phyloP scores from a whole-genome alignment of 2,113 vertebrate genomes.

The Dascyllus trimaculatus region DNA sequence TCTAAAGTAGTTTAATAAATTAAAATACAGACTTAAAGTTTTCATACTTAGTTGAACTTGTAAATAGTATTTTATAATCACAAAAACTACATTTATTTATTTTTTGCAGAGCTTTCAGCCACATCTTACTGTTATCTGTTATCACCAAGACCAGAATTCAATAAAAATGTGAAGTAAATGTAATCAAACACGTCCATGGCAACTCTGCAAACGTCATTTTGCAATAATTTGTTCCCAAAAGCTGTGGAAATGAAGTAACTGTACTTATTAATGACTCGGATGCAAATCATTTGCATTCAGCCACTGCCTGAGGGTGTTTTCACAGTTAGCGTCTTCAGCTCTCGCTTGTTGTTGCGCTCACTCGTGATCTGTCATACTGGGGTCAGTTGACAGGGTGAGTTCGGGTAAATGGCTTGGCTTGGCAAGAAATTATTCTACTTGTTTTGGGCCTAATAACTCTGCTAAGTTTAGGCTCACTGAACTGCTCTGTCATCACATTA shows the following conservation, averaged over 20 bases:
- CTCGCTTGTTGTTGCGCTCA: constrained; percentile 8
- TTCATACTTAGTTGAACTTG: background rate
- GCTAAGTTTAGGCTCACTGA: background rate
- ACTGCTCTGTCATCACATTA: constrained; percentile 5
- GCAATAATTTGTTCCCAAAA: background rate
- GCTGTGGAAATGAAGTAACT: background rate
- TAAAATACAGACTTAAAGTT: background rate
- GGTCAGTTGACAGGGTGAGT: constrained; percentile 44
- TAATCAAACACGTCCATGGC: background rate
- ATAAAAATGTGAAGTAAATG: too few species aligned
- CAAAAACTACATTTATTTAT: too few species aligned
- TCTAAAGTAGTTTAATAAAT: background rate
- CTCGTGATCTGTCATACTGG: constrained; percentile 32
- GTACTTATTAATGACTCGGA: background rate
- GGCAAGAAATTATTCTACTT: constrained; percentile 1
- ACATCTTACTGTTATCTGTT: too few species aligned
- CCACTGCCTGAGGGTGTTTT: background rate
- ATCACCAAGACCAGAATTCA: too few species aligned
- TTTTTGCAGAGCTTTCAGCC: too few species aligned
- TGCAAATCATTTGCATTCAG: background rate
- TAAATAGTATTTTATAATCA: background rate
- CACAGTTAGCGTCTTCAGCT: constrained; percentile 6
- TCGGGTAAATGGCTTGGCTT: constrained; percentile 45
- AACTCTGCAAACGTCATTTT: background rate
- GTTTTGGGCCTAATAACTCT: background rate